Conservation (phyloP, 2,888 invertebrate species). For the Electrophaes corylata region DNA sequence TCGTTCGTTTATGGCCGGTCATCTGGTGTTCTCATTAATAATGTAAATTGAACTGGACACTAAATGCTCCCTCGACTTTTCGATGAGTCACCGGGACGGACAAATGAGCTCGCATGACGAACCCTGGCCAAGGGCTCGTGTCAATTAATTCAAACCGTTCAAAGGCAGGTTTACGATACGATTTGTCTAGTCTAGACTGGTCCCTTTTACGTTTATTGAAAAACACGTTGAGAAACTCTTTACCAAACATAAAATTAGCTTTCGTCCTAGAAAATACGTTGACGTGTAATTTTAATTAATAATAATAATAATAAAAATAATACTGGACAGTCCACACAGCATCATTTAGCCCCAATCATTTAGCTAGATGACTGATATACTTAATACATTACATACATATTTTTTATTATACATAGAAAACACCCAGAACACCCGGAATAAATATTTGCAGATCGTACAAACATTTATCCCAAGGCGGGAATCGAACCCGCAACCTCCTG, state of each 20-base stretch:
- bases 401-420: too few relatives aligned
- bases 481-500: too few relatives aligned
- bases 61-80: conserved; percentile 56
- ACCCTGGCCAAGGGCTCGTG: conserved; percentile 52
- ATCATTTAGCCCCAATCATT: too few relatives aligned
- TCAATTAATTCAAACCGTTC: conserved; percentile 59
- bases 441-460: too few relatives aligned
- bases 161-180: conserved; percentile 48
- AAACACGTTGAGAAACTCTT: conserved; percentile 25
- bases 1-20: conserved; percentile 51
- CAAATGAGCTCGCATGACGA: conserved; percentile 66
- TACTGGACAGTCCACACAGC: too few relatives aligned
- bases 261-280: too few relatives aligned
- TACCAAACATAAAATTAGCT: neutral
- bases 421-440: too few relatives aligned
- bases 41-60: conserved; percentile 46
- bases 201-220: conserved; percentile 40
- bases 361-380: too few relatives aligned
- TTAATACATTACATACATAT: too few relatives aligned
- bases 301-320: too few relatives aligned
- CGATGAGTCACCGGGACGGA: conserved; percentile 67
- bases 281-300: too few relatives aligned
- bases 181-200: conserved; percentile 49
- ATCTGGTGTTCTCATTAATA: conserved; percentile 59
- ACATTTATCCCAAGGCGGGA: too few relatives aligned